A percentile compares a stretch with the other conserved stretches of the same genome.
Conservation (phyloP, 2,113 vertebrate species). For the Epinephelus cyanopodus region DNA sequence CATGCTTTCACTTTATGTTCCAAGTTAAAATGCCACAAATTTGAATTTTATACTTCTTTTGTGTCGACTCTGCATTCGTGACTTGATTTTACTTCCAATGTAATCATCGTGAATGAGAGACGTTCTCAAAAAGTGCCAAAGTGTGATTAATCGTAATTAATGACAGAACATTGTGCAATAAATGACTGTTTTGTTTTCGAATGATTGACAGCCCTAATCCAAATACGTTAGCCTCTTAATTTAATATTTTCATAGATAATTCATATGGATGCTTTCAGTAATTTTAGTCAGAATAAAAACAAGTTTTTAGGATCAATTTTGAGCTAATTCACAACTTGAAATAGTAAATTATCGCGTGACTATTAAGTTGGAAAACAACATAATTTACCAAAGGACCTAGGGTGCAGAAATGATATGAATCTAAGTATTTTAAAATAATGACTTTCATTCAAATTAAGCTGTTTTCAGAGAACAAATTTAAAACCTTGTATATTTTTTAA, state of each 20-base stretch:
- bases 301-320: not conserved
- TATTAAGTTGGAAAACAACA: not conserved
- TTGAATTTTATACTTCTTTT: conserved; percentile 6
- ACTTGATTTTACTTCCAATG: conserved; percentile 26
- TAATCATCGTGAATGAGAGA: conserved; percentile 31
- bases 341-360: not conserved
- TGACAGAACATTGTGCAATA: conserved; percentile 12
- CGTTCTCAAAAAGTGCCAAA: conserved; percentile 25
- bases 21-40: conserved; percentile 17
- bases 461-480: not conserved
- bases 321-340: not conserved
- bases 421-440: not conserved
- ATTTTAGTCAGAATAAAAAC: not conserved
- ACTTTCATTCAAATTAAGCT: not conserved
- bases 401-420: not conserved
- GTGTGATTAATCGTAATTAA: conserved; percentile 23
- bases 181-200: conserved; percentile 31
- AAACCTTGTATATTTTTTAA: not conserved
- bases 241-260: conserved; percentile 21
- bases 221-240: conserved; percentile 13
- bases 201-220: conserved; percentile 28
- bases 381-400: not conserved
- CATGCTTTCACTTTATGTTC: conserved; percentile 16
- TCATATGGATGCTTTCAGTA: not conserved
- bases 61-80: conserved; percentile 32